Base-by-base conservation (phyloP, 2,888 invertebrate species). In the Cheilosia soror region DNA sequence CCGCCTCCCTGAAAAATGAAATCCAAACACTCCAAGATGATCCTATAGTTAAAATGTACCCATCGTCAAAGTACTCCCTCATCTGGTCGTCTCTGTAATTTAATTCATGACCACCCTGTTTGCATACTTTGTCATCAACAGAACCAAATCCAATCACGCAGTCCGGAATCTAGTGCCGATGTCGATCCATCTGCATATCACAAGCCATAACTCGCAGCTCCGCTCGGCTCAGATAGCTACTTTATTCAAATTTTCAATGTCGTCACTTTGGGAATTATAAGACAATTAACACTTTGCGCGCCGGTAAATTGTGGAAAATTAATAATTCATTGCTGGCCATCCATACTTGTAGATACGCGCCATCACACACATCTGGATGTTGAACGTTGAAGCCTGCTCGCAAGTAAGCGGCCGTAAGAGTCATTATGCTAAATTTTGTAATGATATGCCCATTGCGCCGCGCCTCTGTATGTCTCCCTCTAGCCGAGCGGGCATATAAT, bases 281-380 rank as follows among this genome's bases (percentile, higher is more conserved):
- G 77, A 80, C 87, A 87, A 87, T 87, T 87, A 87, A 85, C 87
- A 87, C 79, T 77, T 79, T 68, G 78, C 62, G 53, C 82, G 83
- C 86, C 77, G 77, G 68, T 68, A 49, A 53, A 63, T 65, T 75
- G 66, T 51, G 31, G 53, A 66, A 79, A 87, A 87, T 87, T 87
- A 87, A 87, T 87, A 87, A 87, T 87, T 87, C 87, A 87, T 87
- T 85, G 72, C 77, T 68, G 81, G 71, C 78, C 37, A 37, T 37
- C 20, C 20, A 29, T 42, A 47, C 15, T 15, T 13, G 44, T 6
- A 47, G 20, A 6, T 68, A 76, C 66, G 66, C 37, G 37, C 37
- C 37, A 37, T 37, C 37, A 11, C 11, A 20, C 20, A 20, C 20
- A 20, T 0, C 20, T 20, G 20, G 85, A 81, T 85, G 76, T 66